phyloP scores from a whole-genome alignment of 2,797 vertebrate genomes.

The Atherinosoma microstoma region DNA sequence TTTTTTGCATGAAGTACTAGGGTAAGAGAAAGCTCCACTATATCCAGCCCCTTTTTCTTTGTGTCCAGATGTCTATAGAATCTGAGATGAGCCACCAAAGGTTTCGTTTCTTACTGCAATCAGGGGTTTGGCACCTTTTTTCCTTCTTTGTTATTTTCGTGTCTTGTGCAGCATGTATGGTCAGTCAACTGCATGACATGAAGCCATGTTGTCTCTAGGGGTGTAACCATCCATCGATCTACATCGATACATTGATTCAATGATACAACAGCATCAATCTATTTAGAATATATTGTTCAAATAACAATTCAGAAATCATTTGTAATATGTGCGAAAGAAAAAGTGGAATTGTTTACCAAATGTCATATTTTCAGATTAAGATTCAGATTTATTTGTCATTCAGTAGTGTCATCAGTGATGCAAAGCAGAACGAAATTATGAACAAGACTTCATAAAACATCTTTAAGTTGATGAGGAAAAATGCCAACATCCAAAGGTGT shows the following conservation, averaged over 20 bases:
- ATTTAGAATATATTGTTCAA: background rate
- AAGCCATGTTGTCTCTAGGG: slow-evolving; percentile 43
- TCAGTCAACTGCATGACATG: slow-evolving; percentile 73
- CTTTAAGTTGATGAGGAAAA: background rate
- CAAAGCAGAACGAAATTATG: background rate
- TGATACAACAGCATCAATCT: background rate
- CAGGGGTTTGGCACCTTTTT: slow-evolving; percentile 83
- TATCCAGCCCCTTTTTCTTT: slow-evolving; percentile 77
- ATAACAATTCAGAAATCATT: background rate
- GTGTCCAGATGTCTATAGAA: slow-evolving; percentile 85
- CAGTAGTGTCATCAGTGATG: background rate
- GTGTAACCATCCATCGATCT: background rate
- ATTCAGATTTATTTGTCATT: background rate
- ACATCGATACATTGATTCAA: background rate
- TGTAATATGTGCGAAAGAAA: background rate
- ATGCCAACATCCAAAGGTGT: background rate
- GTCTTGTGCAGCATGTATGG: slow-evolving; percentile 79
- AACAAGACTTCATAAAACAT: background rate
- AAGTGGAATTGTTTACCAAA: background rate
- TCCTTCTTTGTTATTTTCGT: slow-evolving; percentile 76
- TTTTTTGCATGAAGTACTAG: slow-evolving; percentile 58
- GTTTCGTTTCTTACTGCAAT: slow-evolving; percentile 86
- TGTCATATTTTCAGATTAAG: background rate
- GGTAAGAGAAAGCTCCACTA: slow-evolving; percentile 59
- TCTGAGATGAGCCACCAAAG: slow-evolving; percentile 86